Evolutionary conservation across 1,140 invertebrate species (phyloP), one percentile per base, ranked within the genome.

Genomic region (Lepidotrigona ventralis): DNA sequence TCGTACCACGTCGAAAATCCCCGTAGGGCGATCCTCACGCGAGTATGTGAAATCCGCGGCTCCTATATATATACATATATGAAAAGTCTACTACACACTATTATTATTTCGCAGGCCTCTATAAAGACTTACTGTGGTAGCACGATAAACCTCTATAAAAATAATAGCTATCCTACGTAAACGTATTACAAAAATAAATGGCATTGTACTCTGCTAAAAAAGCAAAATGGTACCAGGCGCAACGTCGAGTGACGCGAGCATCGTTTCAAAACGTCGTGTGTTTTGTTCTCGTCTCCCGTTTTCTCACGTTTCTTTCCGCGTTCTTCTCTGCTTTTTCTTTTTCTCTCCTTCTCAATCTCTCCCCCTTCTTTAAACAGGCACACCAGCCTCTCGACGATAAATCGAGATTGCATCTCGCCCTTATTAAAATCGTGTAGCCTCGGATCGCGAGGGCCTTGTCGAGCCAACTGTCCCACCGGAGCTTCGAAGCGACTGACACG

Each of bases 61-160:
- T 84, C 85, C 90, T 90, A 60, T 46, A 46, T 46, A 46, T 46
- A 19, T 19, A 33, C 33, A 33, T 33, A 33, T 56, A 89, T 86
- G 90, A 91, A 91, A 91, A 91, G 91, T 85, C 92, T 90, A 46
- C 39, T 46, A 46, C 92, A 91, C 90, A 79, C 86, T 88, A 88
- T 90, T 84, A 89, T 89, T 64, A 90, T 89, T 93, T 92, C 91
- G 93, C 93, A 94, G 94, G 92, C 93, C 93, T 94, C 92, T 94
- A 88, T 73, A 94, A 46, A 94, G 93, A 94, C 92, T 94, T 94
- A 93, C 93, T 92, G 39, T 46, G 78, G 86, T 94, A 94, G 93
- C 93, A 94, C 91, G 92, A 91, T 94, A 94, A 94, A 94, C 91
- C 92, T 94, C 93, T 94, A 94, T 94, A 94, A 94, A 94, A 94